phyloP scores from a whole-genome alignment of 2,113 vertebrate species.

The Machaerirhynchus nigripectus region DNA sequence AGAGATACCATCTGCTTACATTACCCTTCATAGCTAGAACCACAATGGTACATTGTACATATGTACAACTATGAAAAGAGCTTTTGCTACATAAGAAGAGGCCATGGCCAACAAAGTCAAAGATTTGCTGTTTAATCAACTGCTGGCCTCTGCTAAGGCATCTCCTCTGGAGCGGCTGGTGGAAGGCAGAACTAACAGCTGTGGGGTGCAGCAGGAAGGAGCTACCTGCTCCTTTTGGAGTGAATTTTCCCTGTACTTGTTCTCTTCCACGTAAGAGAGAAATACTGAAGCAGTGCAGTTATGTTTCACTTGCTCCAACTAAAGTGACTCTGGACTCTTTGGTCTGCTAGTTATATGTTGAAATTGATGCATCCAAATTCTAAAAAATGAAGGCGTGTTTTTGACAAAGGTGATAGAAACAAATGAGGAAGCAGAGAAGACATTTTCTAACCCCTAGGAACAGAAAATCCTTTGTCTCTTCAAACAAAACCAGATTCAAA shows the following conservation, averaged over 20 bases:
- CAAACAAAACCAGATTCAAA: not conserved
- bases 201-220: not conserved
- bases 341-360: not conserved
- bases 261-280: not conserved
- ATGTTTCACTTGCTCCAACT: not conserved
- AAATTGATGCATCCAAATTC: not conserved
- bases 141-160: not conserved
- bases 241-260: not conserved
- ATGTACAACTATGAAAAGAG: not conserved
- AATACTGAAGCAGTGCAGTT: not conserved
- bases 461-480: not conserved
- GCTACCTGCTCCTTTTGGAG: not conserved
- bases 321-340: not conserved
- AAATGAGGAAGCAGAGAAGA: not conserved
- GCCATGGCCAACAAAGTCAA: not conserved
- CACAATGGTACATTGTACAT: not conserved
- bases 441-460: not conserved
- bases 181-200: not conserved
- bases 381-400: not conserved
- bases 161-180: not conserved
- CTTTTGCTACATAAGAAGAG: not conserved
- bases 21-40: constrained; percentile 34
- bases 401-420: not conserved
- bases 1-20: constrained; percentile 59
- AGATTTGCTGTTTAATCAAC: not conserved